These are phyloP conservation scores for Smittia aterrima DNA, from an alignment of 2,888 invertebrate genomes.

Conservation along the genomic window DNA sequence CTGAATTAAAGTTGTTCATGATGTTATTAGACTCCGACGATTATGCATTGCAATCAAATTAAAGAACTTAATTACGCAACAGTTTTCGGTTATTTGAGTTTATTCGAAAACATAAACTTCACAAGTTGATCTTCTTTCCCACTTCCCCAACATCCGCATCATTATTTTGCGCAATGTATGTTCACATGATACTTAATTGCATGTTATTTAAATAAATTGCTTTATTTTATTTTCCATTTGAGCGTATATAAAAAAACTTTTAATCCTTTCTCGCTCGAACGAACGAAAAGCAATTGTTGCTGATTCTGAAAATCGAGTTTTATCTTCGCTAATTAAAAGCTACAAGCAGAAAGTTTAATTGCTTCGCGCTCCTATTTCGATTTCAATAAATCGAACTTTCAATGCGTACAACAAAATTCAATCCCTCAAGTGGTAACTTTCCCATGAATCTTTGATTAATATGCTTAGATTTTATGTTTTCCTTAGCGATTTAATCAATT, in stretches of 20 bases:
- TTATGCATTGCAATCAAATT: too few relatives aligned
- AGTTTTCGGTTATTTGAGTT: not conserved
- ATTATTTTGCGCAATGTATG: constrained; percentile 25
- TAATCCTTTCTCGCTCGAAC: not conserved
- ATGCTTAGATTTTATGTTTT: not conserved
- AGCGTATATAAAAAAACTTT: not conserved
- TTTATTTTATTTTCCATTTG: constrained; percentile 15
- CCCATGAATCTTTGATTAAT: not conserved
- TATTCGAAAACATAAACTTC: not conserved
- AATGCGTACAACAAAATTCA: not conserved
- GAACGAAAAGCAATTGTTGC: not conserved
- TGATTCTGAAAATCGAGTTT: not conserved
- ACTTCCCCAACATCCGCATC: constrained; percentile 33
- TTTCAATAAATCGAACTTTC: not conserved
- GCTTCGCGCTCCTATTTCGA: not conserved
- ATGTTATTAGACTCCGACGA: too few relatives aligned
- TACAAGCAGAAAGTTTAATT: not conserved
- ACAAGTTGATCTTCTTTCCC: not conserved
- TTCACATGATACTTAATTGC: constrained; percentile 35
- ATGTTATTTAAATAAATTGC: constrained; percentile 34
- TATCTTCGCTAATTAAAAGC: not conserved
- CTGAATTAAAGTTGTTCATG: too few relatives aligned
- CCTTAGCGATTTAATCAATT: not conserved
- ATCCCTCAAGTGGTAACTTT: not conserved
- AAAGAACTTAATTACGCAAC: too few relatives aligned